phyloP scores from a whole-genome alignment of 2,797 vertebrate species.

The Staurois parvus region DNA sequence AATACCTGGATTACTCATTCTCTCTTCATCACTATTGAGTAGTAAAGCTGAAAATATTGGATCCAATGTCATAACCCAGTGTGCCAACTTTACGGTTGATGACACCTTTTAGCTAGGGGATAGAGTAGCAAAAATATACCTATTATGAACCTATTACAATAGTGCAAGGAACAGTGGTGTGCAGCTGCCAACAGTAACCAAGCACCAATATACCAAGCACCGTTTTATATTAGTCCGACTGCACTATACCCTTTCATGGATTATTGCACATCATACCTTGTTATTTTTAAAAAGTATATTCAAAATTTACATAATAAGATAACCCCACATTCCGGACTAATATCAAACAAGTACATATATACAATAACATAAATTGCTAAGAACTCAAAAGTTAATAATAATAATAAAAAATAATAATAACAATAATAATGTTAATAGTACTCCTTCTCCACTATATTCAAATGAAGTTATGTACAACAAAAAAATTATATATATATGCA shows the following conservation, averaged over 20 bases:
- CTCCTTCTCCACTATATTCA: too few species aligned
- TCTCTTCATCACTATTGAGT: background rate
- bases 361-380: too few species aligned
- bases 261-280: background rate
- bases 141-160: background rate
- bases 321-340: too few species aligned
- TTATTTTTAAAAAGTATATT: background rate
- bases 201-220: too few species aligned
- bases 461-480: too few species aligned
- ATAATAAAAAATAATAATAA: too few species aligned
- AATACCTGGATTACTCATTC: background rate
- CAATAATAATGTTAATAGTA: too few species aligned
- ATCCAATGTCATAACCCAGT: background rate
- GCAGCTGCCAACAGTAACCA: background rate
- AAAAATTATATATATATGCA: too few species aligned
- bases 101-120: background rate
- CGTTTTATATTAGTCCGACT: background rate
- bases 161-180: background rate
- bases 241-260: background rate
- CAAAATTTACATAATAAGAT: too few species aligned
- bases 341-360: too few species aligned
- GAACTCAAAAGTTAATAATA: too few species aligned
- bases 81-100: background rate
- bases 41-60: conserved; percentile 3
- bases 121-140: background rate